These are phyloP conservation scores for Erythrolamprus reginae DNA, from an alignment of 2,113 vertebrate genomes.

Conservation along the genomic window DNA sequence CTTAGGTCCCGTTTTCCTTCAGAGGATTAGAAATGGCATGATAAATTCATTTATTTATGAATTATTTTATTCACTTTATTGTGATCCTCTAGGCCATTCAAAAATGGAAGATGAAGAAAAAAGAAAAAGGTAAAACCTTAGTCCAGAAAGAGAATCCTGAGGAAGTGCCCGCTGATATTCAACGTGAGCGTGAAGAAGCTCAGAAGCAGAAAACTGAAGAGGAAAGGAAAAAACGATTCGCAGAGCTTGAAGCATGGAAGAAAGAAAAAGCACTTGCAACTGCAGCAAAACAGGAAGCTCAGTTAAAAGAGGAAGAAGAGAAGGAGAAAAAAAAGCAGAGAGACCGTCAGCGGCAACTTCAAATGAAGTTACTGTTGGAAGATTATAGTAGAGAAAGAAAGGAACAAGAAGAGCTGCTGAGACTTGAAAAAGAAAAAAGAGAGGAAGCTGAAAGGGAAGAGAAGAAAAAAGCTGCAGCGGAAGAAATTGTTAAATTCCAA, in stretches of 20 bases:
- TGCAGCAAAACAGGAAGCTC: constrained; percentile 66
- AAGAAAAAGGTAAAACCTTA: constrained; percentile 63
- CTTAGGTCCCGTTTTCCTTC: not conserved
- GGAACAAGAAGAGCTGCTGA: constrained; percentile 69
- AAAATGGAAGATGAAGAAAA: constrained; percentile 78
- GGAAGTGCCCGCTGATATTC: constrained; percentile 44
- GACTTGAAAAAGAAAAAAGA: constrained; percentile 61
- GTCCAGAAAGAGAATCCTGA: constrained; percentile 69
- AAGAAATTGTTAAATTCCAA: constrained; percentile 75
- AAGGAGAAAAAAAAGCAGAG: constrained; percentile 68
- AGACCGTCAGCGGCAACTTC: constrained; percentile 65
- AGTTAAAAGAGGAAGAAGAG: constrained; percentile 66
- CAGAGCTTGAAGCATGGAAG: constrained; percentile 74
- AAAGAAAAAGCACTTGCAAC: constrained; percentile 67
- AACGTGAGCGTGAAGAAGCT: constrained; percentile 47
- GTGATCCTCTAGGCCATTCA: constrained; percentile 75
- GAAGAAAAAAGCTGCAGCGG: constrained; percentile 65
- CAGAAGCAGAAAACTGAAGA: constrained; percentile 68
- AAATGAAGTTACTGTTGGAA: constrained; percentile 73
- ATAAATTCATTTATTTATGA: not conserved
- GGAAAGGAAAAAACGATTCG: constrained; percentile 65
- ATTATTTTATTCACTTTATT: not conserved
- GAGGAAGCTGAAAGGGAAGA: constrained; percentile 69
- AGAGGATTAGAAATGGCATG: not conserved
- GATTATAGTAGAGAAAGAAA: constrained; percentile 69